These are phyloP conservation scores for Pseudorhiza aurosa DNA, from an alignment of 30 jellyfish, hydroid and myxozoan genomes.

Conservation along the genomic window DNA sequence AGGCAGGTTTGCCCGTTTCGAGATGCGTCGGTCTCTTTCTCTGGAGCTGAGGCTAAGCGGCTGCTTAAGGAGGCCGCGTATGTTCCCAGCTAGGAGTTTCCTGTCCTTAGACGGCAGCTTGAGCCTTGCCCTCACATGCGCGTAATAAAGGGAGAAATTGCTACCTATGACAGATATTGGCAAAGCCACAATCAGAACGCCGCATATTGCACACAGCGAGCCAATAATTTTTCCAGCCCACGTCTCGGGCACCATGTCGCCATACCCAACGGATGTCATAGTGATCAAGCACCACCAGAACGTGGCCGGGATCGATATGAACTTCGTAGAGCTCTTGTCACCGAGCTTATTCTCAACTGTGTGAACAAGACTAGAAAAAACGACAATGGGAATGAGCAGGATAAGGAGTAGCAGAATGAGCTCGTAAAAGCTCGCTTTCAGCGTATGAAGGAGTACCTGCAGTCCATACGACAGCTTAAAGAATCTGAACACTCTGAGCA, in stretches of 20 bases:
- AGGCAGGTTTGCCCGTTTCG: constrained; percentile 44
- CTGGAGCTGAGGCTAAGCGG: constrained; percentile 90
- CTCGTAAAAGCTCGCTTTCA: constrained; percentile 94
- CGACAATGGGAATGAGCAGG: constrained; percentile 87
- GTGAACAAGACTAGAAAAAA: constrained; percentile 90
- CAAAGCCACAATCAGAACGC: constrained; percentile 88
- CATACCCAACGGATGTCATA: constrained; percentile 97
- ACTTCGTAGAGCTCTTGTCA: constrained; percentile 14
- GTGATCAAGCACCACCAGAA: constrained; percentile 98
- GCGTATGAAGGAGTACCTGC: constrained; percentile 90
- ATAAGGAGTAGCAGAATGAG: constrained; percentile 73
- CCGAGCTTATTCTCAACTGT: constrained; percentile 65
- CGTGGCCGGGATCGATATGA: constrained; percentile 88
- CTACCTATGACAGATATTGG: constrained; percentile 97
- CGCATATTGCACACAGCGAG: constrained; percentile 85
- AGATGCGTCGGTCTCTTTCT: constrained; percentile 83
- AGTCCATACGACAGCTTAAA: constrained; percentile 95
- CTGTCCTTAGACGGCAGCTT: constrained; percentile 90
- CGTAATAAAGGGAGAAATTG: constrained; percentile 87
- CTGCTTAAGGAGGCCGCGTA: constrained; percentile 92
- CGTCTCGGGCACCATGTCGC: constrained; percentile 93
- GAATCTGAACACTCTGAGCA: constrained; percentile 79
- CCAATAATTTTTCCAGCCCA: constrained; percentile 95
- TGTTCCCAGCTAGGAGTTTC: constrained; percentile 78
- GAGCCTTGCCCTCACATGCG: constrained; percentile 94